These are phyloP conservation scores for Ganaspis brasiliensis DNA, from an alignment of 2,888 invertebrate species.

Conservation along the genomic window DNA sequence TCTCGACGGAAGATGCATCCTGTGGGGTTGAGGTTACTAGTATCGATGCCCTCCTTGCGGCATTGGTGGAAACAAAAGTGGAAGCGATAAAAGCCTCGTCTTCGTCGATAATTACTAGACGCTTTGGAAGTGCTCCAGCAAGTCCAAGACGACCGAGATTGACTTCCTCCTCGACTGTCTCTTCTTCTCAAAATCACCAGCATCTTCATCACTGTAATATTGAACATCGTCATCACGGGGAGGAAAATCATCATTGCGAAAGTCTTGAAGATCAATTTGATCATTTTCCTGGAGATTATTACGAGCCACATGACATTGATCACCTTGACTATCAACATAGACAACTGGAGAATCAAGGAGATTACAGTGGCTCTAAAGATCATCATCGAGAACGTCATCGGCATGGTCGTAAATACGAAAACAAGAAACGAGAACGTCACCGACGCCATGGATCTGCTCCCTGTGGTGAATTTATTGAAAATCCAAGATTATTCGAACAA, in stretches of 20 bases:
- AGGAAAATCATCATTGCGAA: constrained; percentile 65
- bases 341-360: not conserved
- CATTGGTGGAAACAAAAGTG: constrained; percentile 88
- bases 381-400: constrained; percentile 57
- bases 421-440: constrained; percentile 66
- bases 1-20: constrained; percentile 85
- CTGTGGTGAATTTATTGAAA: constrained; percentile 72
- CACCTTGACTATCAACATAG: constrained; percentile 58
- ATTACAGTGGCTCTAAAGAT: not conserved
- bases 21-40: constrained; percentile 83
- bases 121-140: constrained; percentile 79
- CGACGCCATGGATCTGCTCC: constrained; percentile 77
- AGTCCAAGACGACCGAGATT: constrained; percentile 80
- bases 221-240: constrained; percentile 65
- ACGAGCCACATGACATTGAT: too few relatives aligned
- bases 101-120: constrained; percentile 80
- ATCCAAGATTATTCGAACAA: constrained; percentile 52
- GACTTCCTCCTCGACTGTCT: constrained; percentile 80
- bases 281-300: too few relatives aligned
- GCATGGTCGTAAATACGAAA: constrained; percentile 65
- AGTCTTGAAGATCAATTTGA: constrained; percentile 67
- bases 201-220: constrained; percentile 72
- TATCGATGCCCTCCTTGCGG: constrained; percentile 87
- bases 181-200: constrained; percentile 79
- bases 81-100: constrained; percentile 83